Evolutionary conservation across 1,140 invertebrate genomes (phyloP), one percentile per base, ranked within the genome.

Genomic region (Atta colombica): DNA sequence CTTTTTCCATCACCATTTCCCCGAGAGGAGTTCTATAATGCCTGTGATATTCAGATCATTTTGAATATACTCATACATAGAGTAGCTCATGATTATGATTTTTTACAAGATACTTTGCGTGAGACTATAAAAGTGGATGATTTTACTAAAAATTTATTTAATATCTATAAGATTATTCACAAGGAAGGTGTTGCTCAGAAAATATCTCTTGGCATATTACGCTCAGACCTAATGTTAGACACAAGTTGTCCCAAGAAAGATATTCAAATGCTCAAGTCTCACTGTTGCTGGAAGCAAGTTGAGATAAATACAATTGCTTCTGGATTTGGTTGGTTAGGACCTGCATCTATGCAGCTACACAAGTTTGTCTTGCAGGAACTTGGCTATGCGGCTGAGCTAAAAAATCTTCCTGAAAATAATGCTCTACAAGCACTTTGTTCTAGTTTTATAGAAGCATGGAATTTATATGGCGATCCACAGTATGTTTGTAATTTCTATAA

Each of bases 11-110:
- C 98, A 3, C 96, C 97, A 18, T 98, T 98, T 94, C 98, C 98
- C 0, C 95, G 96, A 68, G 95, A 96, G 69, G 97, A 98, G 90
- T 98, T 98, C 91, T 95, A 97, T 39, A 97, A 98, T 92, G 98
- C 98, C 0, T 95, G 97, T 12, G 95, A 96, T 39, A 95, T 98
- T 63, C 98, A 99, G 93, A 94, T 96, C 10, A 95, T 97, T 61
- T 95, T 99, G 16, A 99, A 99, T 96, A 96, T 97, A 89, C 95
- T 99, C 8, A 97, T 98, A 96, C 98, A 99, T 93, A 97, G 96
- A 94, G 97, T 99, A 61, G 98, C 98, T 6, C 97, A 98, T 94
- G 97, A 98, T 95, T 96, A 97, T 86, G 96, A 97, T 60, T 99
- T 99, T 94, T 95, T 99, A 1, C 96, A 96, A 49, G 95, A 97